These are phyloP conservation scores for Lathamus discolor DNA, from an alignment of 2,113 vertebrate genomes.

Conservation along the genomic window DNA sequence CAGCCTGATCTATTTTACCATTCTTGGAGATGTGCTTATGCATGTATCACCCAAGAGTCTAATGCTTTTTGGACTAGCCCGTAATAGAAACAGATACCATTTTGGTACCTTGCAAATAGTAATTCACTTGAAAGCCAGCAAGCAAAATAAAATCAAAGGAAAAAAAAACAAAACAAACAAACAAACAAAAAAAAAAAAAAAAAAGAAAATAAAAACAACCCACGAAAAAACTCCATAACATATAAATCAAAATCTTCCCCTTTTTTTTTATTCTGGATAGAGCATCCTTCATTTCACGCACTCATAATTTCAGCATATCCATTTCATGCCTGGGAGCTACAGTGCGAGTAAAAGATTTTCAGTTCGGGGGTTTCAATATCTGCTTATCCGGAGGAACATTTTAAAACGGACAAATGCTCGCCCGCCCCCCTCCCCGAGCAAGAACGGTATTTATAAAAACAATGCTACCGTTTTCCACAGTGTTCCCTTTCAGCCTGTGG, in stretches of 20 bases:
- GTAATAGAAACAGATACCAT: slow-evolving; percentile 9
- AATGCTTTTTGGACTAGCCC: slow-evolving; percentile 23
- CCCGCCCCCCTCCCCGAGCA: neutral
- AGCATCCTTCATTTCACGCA: neutral
- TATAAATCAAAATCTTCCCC: neutral
- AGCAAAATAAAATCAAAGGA: neutral
- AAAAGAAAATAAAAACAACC: too few species aligned
- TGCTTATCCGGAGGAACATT: neutral
- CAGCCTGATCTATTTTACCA: slow-evolving; percentile 22
- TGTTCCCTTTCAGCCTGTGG: neutral
- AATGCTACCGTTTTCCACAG: neutral
- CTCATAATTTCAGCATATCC: slow-evolving; percentile 2
- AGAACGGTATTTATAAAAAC: neutral
- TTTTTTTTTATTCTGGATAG: neutral
- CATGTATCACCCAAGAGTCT: slow-evolving; percentile 16
- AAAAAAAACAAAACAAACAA: too few species aligned
- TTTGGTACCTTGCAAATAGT: slow-evolving; percentile 4
- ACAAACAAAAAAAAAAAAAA: neutral
- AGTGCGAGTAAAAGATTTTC: neutral
- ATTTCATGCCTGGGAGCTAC: slow-evolving; percentile 18
- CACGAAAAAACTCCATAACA: neutral
- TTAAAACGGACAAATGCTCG: neutral
- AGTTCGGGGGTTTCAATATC: neutral
- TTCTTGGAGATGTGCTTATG: slow-evolving; percentile 18
- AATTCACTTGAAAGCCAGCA: neutral